Evolutionary conservation across 2,113 vertebrate genomes (phyloP).

Genomic region (Ramphastos sulfuratus): DNA sequence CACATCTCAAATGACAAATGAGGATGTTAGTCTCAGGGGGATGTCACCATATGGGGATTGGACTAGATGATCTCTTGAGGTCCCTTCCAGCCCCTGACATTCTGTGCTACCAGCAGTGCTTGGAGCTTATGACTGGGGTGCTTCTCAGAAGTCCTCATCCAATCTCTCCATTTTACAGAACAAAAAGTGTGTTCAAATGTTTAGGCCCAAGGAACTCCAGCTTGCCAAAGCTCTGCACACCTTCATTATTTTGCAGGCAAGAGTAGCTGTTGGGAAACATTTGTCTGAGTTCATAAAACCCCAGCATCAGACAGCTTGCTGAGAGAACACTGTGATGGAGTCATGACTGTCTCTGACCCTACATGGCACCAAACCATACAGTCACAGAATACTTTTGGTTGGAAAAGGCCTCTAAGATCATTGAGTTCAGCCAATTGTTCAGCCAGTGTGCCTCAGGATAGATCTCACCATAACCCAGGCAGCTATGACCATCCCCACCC

Average conservation of each 20-base stretch:
- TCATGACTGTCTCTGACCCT: neutral
- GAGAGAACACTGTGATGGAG: accelerated
- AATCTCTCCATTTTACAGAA: neutral
- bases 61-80: too few relatives aligned
- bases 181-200: neutral
- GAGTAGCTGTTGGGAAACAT: too few relatives aligned
- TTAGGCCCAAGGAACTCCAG: neutral
- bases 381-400: too few relatives aligned
- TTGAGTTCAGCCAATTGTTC: too few relatives aligned
- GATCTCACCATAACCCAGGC: neutral
- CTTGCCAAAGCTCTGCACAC: neutral
- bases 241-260: neutral
- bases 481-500: neutral
- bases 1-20: neutral
- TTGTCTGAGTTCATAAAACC: too few relatives aligned
- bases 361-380: too few relatives aligned
- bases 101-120: neutral
- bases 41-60: neutral
- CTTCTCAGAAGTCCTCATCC: neutral
- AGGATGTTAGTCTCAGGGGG: neutral
- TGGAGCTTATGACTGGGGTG: accelerated
- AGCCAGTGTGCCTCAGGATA: too few relatives aligned
- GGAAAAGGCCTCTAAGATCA: too few relatives aligned
- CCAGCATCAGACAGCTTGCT: neutral
- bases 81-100: too few relatives aligned